Conservation (phyloP, 2,888 invertebrate species). For the Tuberolachnus salignus region DNA sequence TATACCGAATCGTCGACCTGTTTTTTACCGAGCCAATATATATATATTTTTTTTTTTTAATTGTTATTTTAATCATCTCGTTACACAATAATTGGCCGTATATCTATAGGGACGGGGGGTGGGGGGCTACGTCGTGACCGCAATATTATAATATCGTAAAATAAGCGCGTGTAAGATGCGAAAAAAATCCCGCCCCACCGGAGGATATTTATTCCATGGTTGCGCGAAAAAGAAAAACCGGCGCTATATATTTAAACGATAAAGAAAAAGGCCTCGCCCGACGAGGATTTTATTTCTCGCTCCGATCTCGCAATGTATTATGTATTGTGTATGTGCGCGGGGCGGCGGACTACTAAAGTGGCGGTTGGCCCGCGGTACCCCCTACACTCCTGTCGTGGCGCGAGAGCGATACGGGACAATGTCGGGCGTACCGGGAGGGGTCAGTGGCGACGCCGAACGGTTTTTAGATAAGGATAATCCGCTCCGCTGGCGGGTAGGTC, state of each 20-base stretch:
- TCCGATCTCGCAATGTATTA: constrained; percentile 4
- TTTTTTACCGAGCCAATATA: no score
- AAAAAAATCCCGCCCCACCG: no score
- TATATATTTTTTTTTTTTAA: no score
- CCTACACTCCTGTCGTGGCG: background rate
- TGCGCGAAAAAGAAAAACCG: no score
- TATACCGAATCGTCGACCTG: no score
- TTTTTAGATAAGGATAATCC: constrained; percentile 55
- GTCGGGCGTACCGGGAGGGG: constrained; percentile 28
- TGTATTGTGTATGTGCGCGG: constrained; percentile 18
- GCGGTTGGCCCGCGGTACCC: background rate
- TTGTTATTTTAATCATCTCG: no score
- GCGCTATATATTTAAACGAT: background rate
- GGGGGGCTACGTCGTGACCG: no score
- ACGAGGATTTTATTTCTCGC: background rate
- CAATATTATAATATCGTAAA: no score
- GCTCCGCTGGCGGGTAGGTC: constrained; percentile 30
- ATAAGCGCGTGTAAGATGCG: no score
- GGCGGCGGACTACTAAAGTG: background rate
- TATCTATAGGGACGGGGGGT: no score
- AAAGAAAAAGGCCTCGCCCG: background rate
- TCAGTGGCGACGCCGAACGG: constrained; percentile 37
- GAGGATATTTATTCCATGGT: no score
- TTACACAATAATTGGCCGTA: no score
- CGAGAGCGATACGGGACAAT: constrained; percentile 30